phyloP scores from a whole-genome alignment of 2,888 invertebrate genomes.

The Tubulanus polymorphus region DNA sequence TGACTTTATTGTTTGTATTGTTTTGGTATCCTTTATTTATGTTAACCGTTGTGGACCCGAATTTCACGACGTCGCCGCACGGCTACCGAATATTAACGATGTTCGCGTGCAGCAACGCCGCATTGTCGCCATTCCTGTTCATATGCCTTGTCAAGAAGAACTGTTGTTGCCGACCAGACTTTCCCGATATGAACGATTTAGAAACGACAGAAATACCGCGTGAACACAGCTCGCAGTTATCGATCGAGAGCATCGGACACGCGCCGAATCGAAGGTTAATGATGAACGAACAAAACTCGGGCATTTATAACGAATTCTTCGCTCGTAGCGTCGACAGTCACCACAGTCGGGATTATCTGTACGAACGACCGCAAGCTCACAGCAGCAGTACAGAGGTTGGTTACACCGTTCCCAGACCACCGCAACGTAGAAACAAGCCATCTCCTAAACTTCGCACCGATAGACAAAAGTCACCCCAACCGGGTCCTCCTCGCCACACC shows the following conservation, averaged over 20 bases:
- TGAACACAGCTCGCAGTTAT: neutral
- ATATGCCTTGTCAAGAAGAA: conserved; percentile 7
- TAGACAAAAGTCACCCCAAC: too few species aligned
- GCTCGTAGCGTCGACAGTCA: too few species aligned
- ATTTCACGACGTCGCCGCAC: conserved; percentile 32
- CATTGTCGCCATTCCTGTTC: conserved; percentile 46
- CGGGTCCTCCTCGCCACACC: too few species aligned
- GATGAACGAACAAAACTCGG: neutral
- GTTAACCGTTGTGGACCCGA: conserved; percentile 64
- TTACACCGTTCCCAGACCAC: too few species aligned
- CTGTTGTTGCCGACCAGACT: neutral
- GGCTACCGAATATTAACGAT: conserved; percentile 50
- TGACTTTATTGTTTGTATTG: conserved; percentile 63
- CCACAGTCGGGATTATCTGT: too few species aligned
- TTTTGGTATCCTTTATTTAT: conserved; percentile 90
- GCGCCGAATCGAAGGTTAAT: neutral
- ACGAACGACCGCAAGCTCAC: too few species aligned
- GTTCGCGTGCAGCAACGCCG: conserved; percentile 48
- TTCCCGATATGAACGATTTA: neutral
- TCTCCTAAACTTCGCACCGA: too few species aligned
- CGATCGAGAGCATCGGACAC: neutral
- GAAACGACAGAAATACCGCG: neutral
- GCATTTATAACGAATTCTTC: conserved; percentile 1
- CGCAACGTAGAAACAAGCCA: too few species aligned
- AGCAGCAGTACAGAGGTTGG: too few species aligned